Base-by-base conservation (phyloP, 2,888 invertebrate species). In the Melanotus villosus region DNA sequence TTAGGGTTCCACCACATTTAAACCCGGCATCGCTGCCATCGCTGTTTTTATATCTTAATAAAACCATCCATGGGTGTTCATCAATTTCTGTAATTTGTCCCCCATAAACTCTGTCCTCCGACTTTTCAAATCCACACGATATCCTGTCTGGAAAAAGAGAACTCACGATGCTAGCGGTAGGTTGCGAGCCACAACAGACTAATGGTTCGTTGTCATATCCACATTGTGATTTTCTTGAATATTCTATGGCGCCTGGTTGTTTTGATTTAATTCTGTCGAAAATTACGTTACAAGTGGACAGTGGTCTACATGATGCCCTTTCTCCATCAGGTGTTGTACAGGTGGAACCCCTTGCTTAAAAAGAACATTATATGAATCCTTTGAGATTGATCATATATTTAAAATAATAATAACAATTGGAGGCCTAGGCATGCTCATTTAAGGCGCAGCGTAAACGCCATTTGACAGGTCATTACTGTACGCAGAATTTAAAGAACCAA, bases 211-310 rank as follows among this genome's bases (percentile, higher is more conserved):
- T 80, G 0, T 84, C 83, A 73, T 87, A 88, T 0, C 88, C 88
- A 65, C 88, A 88, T 43, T 86, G 86, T 0, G 88, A 86, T 65
- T 79, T 77, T 41, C 84, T 82, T 19, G 88, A 78, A 70, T 82
- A 86, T 41, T 68, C 34, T 4, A 70, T 38, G 1, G 47, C 54
- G 4, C 36, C 58, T 6, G 52, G 41, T 10, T 71, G 60, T 5
- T 52, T 43, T 3, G 71, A 79, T 4, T 84, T 73, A 0, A 84
- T 76, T 0, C 85, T 86, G 1, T 77, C 26, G 9, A 84, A 45
- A 1, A 87, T 76, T 0, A 69, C n/a, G 5, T 77, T 78, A 63
- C 88, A 88, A 0, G 85, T 78, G 73, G 85, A 85, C 0, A 88
- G 71, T 0, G 84, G 81, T 1, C 86, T 72, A 66, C 88, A 88